Evolutionary conservation across 2,113 vertebrate genomes (phyloP), one percentile per base, ranked within the genome.

Genomic region (Engystomops pustulosus): DNA sequence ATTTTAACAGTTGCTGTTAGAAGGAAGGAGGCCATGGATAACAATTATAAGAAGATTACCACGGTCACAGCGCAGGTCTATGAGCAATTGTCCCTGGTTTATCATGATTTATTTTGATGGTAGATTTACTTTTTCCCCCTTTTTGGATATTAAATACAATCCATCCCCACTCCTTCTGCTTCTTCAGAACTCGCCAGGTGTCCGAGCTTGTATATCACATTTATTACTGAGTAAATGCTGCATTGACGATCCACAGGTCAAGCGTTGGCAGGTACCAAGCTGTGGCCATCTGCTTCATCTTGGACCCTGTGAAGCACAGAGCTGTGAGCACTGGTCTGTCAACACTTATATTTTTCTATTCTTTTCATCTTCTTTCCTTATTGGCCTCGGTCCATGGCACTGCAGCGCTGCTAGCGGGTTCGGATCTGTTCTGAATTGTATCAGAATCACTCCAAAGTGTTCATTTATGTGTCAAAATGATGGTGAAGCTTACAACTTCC

Each of bases 371-470:
- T 8, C 53, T 44, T 79, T 8, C 25, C 6, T 18, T 32, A 11
- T 38, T 38, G 45, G 45, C 34, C 30, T 8, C 49, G n/a, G 45
- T 53, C 45, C 79, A 81, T 9, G 25, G 11, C 34, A 55, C 53
- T 44, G 25, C 47, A 30, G 17, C 18, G 77, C 77, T 44, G 45
- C 30, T 36, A 53, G 18, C 32, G 27, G 79, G 11, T 15, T 55
- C 23, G 12, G 32, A 30, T 41, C 8, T 38, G 67, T 70, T 41
- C 30, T 53, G 55, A 81, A 69, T 81, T 78, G 77, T 77, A 77
- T 47, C 71, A 81, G 83, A 87, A 89, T 74, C 0, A 15, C 7
- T 36, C 27, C 79, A 75, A 84, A 25, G 74, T 81, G 67, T 84
- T 86, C 25, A 2, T 78, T 87, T 82, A 85, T 85, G 25, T 85